Percentiles rank a stretch among this genome's conserved stretches.
These are phyloP conservation scores for Schizopygopsis pylzovi DNA, from an alignment of 2,797 vertebrate genomes.

Conservation along the genomic window DNA sequence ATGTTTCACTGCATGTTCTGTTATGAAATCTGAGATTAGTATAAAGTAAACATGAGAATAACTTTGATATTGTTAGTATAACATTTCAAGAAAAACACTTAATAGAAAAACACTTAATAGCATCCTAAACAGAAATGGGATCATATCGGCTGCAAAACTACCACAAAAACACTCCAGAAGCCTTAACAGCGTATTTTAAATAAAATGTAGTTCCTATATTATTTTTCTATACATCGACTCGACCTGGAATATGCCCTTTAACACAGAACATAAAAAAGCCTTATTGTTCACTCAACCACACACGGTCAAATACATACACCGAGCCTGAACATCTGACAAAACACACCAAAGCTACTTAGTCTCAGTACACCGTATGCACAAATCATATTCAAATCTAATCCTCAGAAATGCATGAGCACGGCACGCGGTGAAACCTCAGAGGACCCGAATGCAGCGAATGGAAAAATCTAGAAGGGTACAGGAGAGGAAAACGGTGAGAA, in stretches of 20 bases:
- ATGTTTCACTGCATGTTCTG: neutral
- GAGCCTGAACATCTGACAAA: neutral
- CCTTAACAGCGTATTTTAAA: too few relatives aligned
- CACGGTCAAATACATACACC: neutral
- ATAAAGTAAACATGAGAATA: neutral
- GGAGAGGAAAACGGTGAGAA: neutral
- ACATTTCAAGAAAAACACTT: neutral
- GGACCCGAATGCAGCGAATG: neutral
- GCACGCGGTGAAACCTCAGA: neutral
- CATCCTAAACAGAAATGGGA: neutral
- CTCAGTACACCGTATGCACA: neutral
- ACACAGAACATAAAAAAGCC: neutral
- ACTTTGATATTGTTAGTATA: neutral
- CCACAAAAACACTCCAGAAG: neutral
- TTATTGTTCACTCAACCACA: neutral
- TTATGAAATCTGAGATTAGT: neutral
- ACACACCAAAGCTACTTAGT: neutral
- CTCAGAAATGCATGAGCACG: neutral
- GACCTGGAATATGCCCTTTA: neutral
- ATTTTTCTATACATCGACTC: too few relatives aligned
- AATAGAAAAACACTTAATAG: too few relatives aligned
- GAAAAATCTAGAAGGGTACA: neutral
- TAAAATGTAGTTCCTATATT: too few relatives aligned
- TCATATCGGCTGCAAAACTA: neutral
- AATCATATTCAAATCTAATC: slow-evolving; percentile 4